Evolutionary conservation across 2,113 vertebrate species (phyloP).

Genomic region (Embiotoca jacksoni): DNA sequence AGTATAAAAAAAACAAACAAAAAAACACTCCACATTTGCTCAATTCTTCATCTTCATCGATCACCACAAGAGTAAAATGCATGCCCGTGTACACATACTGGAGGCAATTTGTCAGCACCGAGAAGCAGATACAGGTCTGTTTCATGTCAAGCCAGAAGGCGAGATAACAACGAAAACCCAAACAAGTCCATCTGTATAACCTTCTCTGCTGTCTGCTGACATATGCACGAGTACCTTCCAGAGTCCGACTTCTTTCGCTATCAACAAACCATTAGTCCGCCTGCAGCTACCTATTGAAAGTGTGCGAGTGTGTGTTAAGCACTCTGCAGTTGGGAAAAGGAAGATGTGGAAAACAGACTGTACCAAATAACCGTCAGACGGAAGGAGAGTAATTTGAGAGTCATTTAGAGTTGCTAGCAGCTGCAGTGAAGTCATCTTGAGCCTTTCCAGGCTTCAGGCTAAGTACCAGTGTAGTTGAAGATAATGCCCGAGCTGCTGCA

Average conservation of each 20-base stretch:
- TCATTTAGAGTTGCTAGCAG: constrained; percentile 55
- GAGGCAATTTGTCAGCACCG: constrained; percentile 4
- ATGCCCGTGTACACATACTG: not conserved
- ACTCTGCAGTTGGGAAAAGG: constrained; percentile 41
- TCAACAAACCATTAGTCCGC: constrained; percentile 57
- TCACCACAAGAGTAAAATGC: not conserved
- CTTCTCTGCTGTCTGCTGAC: constrained; percentile 27
- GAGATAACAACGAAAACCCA: constrained; percentile 41
- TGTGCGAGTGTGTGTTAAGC: not conserved
- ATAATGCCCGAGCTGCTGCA: constrained; percentile 30
- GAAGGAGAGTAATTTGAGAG: constrained; percentile 59
- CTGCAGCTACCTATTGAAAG: constrained; percentile 34
- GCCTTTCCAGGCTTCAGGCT: constrained; percentile 42
- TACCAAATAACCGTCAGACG: constrained; percentile 58
- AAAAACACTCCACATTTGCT: not conserved
- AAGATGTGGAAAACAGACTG: constrained; percentile 55
- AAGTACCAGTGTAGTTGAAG: constrained; percentile 40
- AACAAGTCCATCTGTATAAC: constrained; percentile 46
- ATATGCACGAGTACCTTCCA: constrained; percentile 33
- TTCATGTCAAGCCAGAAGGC: constrained; percentile 44
- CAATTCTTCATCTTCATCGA: not conserved
- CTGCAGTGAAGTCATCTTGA: constrained; percentile 56
- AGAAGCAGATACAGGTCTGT: constrained; percentile 29
- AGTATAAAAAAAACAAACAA: constrained; percentile 16
- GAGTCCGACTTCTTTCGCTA: constrained; percentile 43